Evolutionary conservation across 2,888 invertebrate species (phyloP), one percentile per base, ranked within the genome.

Genomic region (Caenorhabditis becei): DNA sequence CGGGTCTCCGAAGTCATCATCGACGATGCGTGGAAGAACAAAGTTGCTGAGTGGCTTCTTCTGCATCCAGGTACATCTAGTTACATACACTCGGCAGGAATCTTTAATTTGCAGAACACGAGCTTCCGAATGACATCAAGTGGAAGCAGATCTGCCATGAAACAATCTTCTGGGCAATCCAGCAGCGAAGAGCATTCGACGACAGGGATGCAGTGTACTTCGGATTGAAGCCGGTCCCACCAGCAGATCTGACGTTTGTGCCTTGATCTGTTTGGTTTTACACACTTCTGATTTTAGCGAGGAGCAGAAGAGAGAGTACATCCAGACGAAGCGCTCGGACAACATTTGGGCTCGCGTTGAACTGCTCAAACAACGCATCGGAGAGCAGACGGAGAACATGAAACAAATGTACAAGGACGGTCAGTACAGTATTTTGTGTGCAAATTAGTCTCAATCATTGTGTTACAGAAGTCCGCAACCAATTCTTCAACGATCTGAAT

Each of bases 41-140:
- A 53, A 20, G 66, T 59, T 16, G 28, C 37, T 1, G 53, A 59
- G 54, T 74, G 18, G 23, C 24, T 66, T 5, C 1, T 20, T 23
- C 59, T 35, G 51, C 75, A 75, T 66, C 75, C 75, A 49, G 72
- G 72, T 63, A 11, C 18, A n/a, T n/a, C n/a, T n/a, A n/a, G n/a
- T n/a, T n/a, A n/a, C n/a, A n/a, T n/a, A n/a, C n/a, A n/a, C n/a
- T n/a, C n/a, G n/a, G 11, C 51, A 65, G 10, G 65, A 51, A 35
- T 23, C 7, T 41, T 54, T 32, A 58, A 28, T 54, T 47, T 71
- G 32, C 14, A 65, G 75, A 75, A 16, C 53, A 66, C 10, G 66
- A 53, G 11, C 5, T 51, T 0, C 66, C 66, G 10, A 20, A 28
- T 8, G 75, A 75, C 23, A 53, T 61, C 18, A 41, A 61, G 16